These are phyloP conservation scores for Alviniconcha strummeri DNA, from an alignment of 2,888 invertebrate genomes.

Conservation along the genomic window DNA sequence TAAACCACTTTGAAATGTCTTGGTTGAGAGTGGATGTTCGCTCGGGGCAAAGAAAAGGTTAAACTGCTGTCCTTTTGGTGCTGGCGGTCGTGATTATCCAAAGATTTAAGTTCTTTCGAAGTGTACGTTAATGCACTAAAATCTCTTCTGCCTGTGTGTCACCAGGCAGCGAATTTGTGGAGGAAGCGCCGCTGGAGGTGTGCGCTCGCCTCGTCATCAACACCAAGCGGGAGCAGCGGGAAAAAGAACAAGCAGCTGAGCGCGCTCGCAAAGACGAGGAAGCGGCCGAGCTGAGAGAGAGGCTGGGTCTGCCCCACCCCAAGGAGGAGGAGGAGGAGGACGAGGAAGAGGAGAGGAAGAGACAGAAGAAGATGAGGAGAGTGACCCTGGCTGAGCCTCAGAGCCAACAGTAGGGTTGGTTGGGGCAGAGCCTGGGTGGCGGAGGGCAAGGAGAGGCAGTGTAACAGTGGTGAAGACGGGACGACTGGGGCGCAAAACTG, in stretches of 20 bases:
- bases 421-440: too few species aligned
- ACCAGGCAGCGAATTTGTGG: constrained; percentile 61
- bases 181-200: constrained; percentile 57
- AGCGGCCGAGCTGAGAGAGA: neutral
- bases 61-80: too few species aligned
- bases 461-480: too few species aligned
- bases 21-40: too few species aligned
- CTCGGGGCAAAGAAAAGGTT: too few species aligned
- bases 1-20: too few species aligned
- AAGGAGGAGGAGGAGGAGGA: constrained; percentile 23
- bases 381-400: neutral
- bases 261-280: constrained; percentile 22
- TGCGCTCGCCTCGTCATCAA: constrained; percentile 61
- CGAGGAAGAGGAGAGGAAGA: neutral
- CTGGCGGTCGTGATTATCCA: too few species aligned
- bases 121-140: too few species aligned
- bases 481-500: too few species aligned
- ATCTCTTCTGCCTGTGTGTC: neutral
- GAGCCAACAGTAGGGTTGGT: too few species aligned
- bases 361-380: neutral
- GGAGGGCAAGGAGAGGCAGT: too few species aligned
- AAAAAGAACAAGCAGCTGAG: constrained; percentile 44
- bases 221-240: constrained; percentile 50
- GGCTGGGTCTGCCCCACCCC: neutral
- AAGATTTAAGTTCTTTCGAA: too few species aligned